phyloP scores from a whole-genome alignment of 2,888 invertebrate species.

The Scrobipalpa atriplicella region DNA sequence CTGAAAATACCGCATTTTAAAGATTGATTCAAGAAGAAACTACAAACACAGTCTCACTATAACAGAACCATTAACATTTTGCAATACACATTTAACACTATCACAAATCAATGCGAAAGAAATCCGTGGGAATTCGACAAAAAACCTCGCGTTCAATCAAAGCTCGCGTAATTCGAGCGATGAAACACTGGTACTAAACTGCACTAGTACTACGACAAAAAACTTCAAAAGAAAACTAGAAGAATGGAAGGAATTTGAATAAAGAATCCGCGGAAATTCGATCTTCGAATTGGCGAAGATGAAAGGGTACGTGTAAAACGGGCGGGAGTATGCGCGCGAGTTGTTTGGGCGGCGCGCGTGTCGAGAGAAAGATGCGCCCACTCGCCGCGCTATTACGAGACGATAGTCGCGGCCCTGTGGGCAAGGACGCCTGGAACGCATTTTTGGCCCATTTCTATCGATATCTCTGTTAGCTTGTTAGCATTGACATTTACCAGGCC shows the following conservation, averaged over 20 bases:
- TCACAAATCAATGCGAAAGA: slow-evolving; percentile 1
- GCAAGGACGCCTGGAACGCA: slow-evolving; percentile 74
- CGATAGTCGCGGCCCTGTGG: slow-evolving; percentile 70
- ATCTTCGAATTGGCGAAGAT: slow-evolving; percentile 30
- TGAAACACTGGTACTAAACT: neutral
- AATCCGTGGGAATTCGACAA: neutral
- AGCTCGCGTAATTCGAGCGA: neutral
- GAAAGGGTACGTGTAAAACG: slow-evolving; percentile 61
- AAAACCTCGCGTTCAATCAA: neutral
- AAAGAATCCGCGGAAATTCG: slow-evolving; percentile 4
- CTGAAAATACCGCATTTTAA: slow-evolving; percentile 66
- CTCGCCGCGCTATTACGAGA: slow-evolving; percentile 70
- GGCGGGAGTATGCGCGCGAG: slow-evolving; percentile 54
- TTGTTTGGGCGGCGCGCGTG: slow-evolving; percentile 40
- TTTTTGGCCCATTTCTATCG: slow-evolving; percentile 20
- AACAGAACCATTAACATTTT: neutral
- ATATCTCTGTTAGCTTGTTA: slow-evolving; percentile 4
- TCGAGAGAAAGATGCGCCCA: slow-evolving; percentile 71
- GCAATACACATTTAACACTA: slow-evolving; percentile 24
- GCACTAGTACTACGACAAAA: neutral
- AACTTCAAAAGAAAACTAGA: neutral
- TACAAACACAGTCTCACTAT: neutral
- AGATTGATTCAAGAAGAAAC: neutral
- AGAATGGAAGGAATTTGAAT: neutral
- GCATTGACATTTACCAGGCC: neutral